Percentiles rank a stretch among this genome's conserved stretches.
Conservation (phyloP, 2,797 vertebrate species). For the Enteromius radiatus region DNA sequence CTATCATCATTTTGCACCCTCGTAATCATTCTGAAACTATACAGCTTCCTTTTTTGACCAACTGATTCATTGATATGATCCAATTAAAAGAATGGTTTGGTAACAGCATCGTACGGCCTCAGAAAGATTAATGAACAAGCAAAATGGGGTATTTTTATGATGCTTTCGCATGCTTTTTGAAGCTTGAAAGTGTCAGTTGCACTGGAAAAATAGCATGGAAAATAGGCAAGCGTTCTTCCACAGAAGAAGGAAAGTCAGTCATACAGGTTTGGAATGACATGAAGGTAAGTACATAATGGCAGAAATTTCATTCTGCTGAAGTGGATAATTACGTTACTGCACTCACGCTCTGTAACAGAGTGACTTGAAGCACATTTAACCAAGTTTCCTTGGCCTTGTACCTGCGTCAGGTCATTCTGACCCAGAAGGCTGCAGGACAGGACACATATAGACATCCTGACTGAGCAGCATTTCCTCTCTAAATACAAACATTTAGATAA, state of each 20-base stretch:
- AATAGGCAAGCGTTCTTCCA: not conserved
- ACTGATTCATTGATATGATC: not conserved
- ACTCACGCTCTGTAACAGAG: not conserved
- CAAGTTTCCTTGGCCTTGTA: conserved; percentile 12
- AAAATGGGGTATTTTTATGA: not conserved
- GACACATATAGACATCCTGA: conserved; percentile 1
- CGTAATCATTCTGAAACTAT: not conserved
- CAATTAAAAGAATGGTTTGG: not conserved
- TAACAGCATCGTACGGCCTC: not conserved
- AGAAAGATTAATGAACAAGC: not conserved
- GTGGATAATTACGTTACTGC: not conserved
- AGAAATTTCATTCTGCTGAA: conserved; percentile 5
- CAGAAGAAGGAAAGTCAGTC: not conserved
- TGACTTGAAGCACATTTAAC: conserved; percentile 1
- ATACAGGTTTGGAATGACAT: conserved; percentile 6
- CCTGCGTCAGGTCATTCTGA: conserved; percentile 17
- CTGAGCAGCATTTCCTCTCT: not conserved
- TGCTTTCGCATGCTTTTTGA: not conserved
- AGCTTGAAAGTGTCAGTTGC: not conserved
- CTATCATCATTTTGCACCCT: not conserved
- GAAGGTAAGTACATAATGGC: not conserved
- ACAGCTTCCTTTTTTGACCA: not conserved
- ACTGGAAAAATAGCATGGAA: conserved; percentile 5
- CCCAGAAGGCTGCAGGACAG: not conserved
- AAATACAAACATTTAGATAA: not conserved